phyloP scores from a whole-genome alignment of 2,797 vertebrate genomes.

The Tokudaia muenninki region DNA sequence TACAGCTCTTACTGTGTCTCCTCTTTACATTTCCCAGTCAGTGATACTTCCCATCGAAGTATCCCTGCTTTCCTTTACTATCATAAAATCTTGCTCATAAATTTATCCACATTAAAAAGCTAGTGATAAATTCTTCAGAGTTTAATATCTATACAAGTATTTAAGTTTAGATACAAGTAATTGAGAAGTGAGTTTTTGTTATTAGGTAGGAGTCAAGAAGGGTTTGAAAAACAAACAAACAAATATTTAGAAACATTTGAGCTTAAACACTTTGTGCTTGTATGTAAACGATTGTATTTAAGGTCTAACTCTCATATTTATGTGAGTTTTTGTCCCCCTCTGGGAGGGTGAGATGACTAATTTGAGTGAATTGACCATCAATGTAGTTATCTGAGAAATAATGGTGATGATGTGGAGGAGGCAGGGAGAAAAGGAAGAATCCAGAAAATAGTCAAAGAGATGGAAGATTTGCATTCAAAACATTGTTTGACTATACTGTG shows the following conservation, averaged over 20 bases:
- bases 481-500: background rate
- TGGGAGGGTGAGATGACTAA: background rate
- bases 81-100: background rate
- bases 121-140: background rate
- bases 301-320: background rate
- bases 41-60: background rate
- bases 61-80: background rate
- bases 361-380: background rate
- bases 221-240: background rate
- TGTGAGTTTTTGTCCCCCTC: background rate
- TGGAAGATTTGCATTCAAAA: constrained; percentile 1
- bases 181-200: background rate
- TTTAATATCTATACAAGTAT: constrained; percentile 2
- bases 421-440: background rate
- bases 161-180: background rate
- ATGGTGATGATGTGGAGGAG: background rate
- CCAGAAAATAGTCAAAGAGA: background rate
- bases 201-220: background rate
- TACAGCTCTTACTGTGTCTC: background rate
- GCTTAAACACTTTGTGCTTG: background rate
- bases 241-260: background rate
- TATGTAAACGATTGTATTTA: background rate
- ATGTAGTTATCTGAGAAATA: background rate
- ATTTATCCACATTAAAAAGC: background rate
- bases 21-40: background rate